phyloP scores from a whole-genome alignment of 2,888 invertebrate genomes.

The Drosophila mimica region DNA sequence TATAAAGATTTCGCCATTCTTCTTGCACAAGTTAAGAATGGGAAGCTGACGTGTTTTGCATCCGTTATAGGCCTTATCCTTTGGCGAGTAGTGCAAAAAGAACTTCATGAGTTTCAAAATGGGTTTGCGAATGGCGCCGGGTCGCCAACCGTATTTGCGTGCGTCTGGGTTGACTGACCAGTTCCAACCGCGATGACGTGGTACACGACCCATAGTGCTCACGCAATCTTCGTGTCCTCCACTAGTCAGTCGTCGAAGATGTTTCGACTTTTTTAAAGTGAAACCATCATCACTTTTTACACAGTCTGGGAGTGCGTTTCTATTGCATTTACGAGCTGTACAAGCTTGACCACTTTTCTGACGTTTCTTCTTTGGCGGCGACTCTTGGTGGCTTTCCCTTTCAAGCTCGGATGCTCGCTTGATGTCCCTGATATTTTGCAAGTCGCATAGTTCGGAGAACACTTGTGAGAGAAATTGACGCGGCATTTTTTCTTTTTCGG shows the following conservation, averaged over 20 bases:
- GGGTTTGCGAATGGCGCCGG: slow-evolving; percentile 82
- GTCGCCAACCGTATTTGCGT: slow-evolving; percentile 81
- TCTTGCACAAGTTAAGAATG: slow-evolving; percentile 88
- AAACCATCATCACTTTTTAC: neutral
- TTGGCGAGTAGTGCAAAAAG: slow-evolving; percentile 76
- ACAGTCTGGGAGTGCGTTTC: neutral
- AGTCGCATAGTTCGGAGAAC: slow-evolving; percentile 80
- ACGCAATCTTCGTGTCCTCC: slow-evolving; percentile 87
- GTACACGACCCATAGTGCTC: slow-evolving; percentile 86
- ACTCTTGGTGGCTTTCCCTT: slow-evolving; percentile 52
- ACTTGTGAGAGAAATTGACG: slow-evolving; percentile 78
- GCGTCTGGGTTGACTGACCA: slow-evolving; percentile 85
- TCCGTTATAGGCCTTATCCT: slow-evolving; percentile 60
- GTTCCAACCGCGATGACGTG: slow-evolving; percentile 89
- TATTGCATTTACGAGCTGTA: neutral
- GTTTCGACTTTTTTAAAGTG: neutral
- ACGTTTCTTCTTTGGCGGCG: neutral
- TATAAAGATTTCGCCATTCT: slow-evolving; percentile 88
- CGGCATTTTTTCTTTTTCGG: slow-evolving; percentile 45
- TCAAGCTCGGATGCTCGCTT: slow-evolving; percentile 48
- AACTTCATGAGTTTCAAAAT: slow-evolving; percentile 83
- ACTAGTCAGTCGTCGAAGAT: neutral
- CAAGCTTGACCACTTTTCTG: neutral
- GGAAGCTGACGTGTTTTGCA: slow-evolving; percentile 85
- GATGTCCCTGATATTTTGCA: slow-evolving; percentile 73